Evolutionary conservation across 2,797 vertebrate genomes (phyloP).

Genomic region (Molossus alvarezi): DNA sequence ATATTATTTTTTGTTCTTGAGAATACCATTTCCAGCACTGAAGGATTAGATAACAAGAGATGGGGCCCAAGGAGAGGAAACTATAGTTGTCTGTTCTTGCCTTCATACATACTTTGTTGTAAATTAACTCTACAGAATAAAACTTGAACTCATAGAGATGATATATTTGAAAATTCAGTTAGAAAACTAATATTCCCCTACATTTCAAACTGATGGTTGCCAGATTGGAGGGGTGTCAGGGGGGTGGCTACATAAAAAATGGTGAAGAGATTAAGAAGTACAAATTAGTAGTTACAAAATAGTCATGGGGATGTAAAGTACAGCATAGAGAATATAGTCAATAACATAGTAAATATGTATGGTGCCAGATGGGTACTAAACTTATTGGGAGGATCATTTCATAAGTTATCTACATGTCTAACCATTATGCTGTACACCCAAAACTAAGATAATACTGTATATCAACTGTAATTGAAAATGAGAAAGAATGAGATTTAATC

Average conservation of each 20-base stretch:
- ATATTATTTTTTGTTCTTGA: background rate
- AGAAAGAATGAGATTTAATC: background rate
- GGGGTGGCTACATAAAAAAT: background rate
- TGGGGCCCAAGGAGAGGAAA: background rate
- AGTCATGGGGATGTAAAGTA: background rate
- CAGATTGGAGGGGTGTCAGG: background rate
- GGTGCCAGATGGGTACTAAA: background rate
- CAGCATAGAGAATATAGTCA: background rate
- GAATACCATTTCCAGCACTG: background rate
- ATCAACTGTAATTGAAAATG: background rate
- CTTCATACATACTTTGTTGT: background rate
- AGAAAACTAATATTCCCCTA: background rate
- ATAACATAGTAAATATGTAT: background rate
- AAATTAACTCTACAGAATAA: constrained; percentile 11
- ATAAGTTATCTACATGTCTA: background rate
- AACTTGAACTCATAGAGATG: background rate
- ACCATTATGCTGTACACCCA: background rate
- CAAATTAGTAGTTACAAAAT: background rate
- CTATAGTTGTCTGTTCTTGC: background rate
- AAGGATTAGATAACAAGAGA: background rate
- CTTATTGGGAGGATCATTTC: background rate
- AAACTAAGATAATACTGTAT: background rate
- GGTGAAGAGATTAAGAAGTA: background rate
- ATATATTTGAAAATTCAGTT: background rate
- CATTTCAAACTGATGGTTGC: background rate